Base-by-base conservation (phyloP, 2,888 invertebrate genomes). In the Nemotelus pantherinus region DNA sequence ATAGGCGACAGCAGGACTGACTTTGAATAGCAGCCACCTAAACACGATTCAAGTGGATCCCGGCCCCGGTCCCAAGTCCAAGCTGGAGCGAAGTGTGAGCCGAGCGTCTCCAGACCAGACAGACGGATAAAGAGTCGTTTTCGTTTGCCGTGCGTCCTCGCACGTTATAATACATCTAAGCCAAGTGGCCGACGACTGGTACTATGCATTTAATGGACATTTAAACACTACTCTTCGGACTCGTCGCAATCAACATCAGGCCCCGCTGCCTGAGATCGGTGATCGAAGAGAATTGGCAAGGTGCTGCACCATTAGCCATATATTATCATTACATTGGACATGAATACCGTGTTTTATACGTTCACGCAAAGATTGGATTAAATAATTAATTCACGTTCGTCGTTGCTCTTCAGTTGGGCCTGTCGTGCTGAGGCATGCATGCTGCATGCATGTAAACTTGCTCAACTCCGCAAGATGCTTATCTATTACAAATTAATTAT, bases 291-390 rank as follows among this genome's bases (percentile, higher is more conserved):
- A 57, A 74, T 74, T 63, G 63, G 63, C 63, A 74, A 76, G 79
- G 77, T 77, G 77, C 58, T 70, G 60, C 74, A 70, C 70, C 57
- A 60, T 76, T 79, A 78, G 75, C 71, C 72, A 77, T 63, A 79
- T 77, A 78, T 79, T 78, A 77, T 79, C 76, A 77, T 68, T 83
- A 82, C 83, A 77, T 76, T 76, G 76, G 82, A 82, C 82, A 81
- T 80, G 81, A 81, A 81, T 80, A 76, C 82, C 82, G 79, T 82
- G 82, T 81, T 82, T 81, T 81, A 82, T 81, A 80, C 81, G 79
- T 80, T 81, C 82, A 82, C 80, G 82, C 82, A 81, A 81, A 80
- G 81, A 82, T 82, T 82, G 82, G 80, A 81, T 82, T 81, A 80
- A 80, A 81, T 82, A 81, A 82, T 80, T 81, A 80, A 81, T 80